These are phyloP conservation scores for Protodeltote pygarga DNA, from an alignment of 2,888 invertebrate species.

Conservation along the genomic window DNA sequence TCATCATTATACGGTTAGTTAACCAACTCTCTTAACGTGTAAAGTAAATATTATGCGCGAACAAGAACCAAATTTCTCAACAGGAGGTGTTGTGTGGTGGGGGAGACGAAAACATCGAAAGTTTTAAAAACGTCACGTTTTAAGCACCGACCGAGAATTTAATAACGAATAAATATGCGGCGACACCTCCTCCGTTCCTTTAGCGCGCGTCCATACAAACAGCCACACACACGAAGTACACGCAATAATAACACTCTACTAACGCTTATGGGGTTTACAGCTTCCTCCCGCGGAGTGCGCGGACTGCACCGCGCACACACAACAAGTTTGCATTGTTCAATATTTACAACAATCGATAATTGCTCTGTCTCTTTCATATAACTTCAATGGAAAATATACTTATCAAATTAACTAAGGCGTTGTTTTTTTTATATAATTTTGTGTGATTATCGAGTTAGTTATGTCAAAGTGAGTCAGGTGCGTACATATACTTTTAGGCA, in stretches of 20 bases:
- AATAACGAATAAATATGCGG: conserved; percentile 28
- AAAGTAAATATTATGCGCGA: conserved; percentile 36
- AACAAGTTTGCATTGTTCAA: conserved; percentile 49
- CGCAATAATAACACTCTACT: conserved; percentile 56
- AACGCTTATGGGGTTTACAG: conserved; percentile 74
- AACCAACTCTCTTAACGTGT: too few relatives aligned
- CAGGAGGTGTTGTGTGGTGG: too few relatives aligned
- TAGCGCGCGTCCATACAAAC: conserved; percentile 36
- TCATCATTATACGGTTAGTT: too few relatives aligned
- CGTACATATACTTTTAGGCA: too few relatives aligned
- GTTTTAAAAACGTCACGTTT: conserved; percentile 42
- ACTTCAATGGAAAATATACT: conserved; percentile 55
- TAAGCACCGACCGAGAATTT: conserved; percentile 47
- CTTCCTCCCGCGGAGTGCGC: conserved; percentile 45
- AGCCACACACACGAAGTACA: conserved; percentile 38
- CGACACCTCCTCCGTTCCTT: conserved; percentile 19
- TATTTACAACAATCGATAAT: conserved; percentile 73
- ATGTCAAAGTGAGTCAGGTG: background rate
- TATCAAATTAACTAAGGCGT: conserved; percentile 47
- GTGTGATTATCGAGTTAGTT: background rate
- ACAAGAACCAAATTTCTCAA: conserved; percentile 18
- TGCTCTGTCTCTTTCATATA: conserved; percentile 54
- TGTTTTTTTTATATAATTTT: conserved; percentile 12
- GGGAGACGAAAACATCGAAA: too few relatives aligned
- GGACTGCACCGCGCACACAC: conserved; percentile 32